Conservation (phyloP, 2,113 vertebrate species). For the Antechinus stuartii region DNA sequence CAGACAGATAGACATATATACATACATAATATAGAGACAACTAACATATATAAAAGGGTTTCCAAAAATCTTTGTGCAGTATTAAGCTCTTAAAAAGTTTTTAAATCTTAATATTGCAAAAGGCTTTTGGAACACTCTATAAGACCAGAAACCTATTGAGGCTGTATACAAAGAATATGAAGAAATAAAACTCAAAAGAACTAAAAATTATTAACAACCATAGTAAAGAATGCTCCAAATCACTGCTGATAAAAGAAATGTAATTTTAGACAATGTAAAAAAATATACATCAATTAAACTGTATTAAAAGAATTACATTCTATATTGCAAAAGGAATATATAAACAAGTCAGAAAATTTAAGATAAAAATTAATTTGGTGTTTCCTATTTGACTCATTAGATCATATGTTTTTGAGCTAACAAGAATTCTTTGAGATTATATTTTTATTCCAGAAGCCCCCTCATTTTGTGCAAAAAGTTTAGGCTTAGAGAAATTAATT, state of each 20-base stretch:
- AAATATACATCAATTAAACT: background rate
- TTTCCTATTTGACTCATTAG: background rate
- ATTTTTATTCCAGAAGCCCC: background rate
- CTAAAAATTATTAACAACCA: background rate
- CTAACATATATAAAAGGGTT: background rate
- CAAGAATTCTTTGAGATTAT: background rate
- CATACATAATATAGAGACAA: background rate
- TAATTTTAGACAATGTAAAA: background rate
- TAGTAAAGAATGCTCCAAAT: background rate
- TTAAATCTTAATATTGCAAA: background rate
- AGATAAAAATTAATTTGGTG: background rate
- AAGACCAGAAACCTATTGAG: background rate
- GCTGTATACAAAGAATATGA: background rate
- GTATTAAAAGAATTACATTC: background rate
- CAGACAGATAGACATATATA: too few relatives aligned
- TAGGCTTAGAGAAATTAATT: background rate
- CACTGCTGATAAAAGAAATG: background rate
- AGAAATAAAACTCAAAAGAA: background rate
- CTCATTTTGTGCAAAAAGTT: background rate
- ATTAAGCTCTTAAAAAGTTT: background rate
- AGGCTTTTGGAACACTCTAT: background rate
- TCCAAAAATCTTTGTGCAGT: background rate
- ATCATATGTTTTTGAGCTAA: background rate
- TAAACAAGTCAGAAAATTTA: background rate
- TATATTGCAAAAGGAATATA: background rate